phyloP scores from a whole-genome alignment of 2,797 vertebrate species.

The Myoxocephalus aenaeus region DNA sequence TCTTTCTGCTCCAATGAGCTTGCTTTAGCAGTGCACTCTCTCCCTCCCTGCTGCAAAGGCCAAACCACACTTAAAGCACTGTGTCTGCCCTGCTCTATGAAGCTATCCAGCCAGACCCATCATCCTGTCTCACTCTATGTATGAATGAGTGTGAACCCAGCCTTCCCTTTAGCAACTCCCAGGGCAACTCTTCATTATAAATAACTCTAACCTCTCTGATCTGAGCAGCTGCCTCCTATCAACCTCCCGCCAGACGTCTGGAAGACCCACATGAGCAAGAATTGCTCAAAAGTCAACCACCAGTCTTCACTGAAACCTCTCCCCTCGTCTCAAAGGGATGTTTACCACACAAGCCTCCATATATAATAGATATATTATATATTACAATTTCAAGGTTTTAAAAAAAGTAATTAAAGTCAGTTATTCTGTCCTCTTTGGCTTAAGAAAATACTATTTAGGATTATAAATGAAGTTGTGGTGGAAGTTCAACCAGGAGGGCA shows the following conservation, averaged over 20 bases:
- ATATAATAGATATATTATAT: slow-evolving; percentile 2
- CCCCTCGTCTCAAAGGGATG: slow-evolving; percentile 17
- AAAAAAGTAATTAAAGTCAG: slow-evolving; percentile 38
- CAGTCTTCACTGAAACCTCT: slow-evolving; percentile 26
- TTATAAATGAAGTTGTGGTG: slow-evolving; percentile 32
- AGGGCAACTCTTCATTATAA: slow-evolving; percentile 55
- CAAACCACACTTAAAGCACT: slow-evolving; percentile 55
- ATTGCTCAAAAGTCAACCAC: slow-evolving; percentile 30
- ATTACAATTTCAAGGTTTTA: slow-evolving; percentile 18
- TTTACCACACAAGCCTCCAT: slow-evolving; percentile 1
- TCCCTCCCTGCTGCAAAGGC: slow-evolving; percentile 45
- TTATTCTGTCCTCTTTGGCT: slow-evolving; percentile 22
- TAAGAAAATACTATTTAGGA: slow-evolving; percentile 12
- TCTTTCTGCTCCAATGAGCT: slow-evolving; percentile 59
- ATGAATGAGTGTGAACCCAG: slow-evolving; percentile 47
- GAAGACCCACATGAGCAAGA: slow-evolving; percentile 32
- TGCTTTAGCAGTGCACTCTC: slow-evolving; percentile 19
- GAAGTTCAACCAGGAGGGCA: slow-evolving; percentile 16
- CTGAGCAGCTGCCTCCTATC: slow-evolving; percentile 55
- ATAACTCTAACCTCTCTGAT: slow-evolving; percentile 66
- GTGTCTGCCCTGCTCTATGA: slow-evolving; percentile 19
- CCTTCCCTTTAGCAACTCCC: slow-evolving; percentile 47
- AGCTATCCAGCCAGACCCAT: slow-evolving; percentile 28
- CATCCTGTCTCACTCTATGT: slow-evolving; percentile 25
- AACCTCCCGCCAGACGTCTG: slow-evolving; percentile 31